Base-by-base conservation (phyloP, 2,797 vertebrate species). In the Acrossocheilus fasciatus region DNA sequence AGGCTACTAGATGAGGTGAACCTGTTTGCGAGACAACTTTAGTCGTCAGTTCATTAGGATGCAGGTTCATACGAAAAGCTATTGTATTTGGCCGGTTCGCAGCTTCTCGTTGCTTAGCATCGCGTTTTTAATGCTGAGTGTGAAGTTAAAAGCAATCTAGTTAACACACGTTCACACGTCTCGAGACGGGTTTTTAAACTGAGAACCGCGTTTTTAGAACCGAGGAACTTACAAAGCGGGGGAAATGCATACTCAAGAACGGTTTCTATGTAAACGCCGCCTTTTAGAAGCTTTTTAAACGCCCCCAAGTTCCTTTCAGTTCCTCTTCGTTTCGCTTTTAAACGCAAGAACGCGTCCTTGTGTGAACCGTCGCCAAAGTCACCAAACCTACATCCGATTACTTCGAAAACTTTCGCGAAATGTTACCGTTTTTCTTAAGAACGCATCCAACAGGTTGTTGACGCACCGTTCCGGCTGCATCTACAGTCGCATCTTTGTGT, bases 361-460 rank as follows among this genome's bases (percentile, higher is more conserved):
- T 47, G 45, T 10, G 11, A 81, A 81, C 64, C 26, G 41, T 50
- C 11, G 72, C n/a, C 15, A 50, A 74, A 74, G 7, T 36, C 34
- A 36, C 34, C 34, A 36, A 36, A 36, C 34, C 34, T 36, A 36
- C 34, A 36, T 36, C 34, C 34, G 34, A 36, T 36, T n/a, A n/a
- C 11, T 68, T 11, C 5, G 2, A 62, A 18, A 20, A 57, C 47
- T 36, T 64, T 15, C 41, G 34, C 41, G 11, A 54, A 23, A 68
- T 18, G 59, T 52, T 18, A 4, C 17, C 15, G 26, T 66, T 36
- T 64, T 81, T 69, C 39, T 43, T 2, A 2, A 11, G 4, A 62
- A 62, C 12, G 15, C n/a, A 78, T 57, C 10, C 75, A 72, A 85
- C 83, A 79, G 83, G 81, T 82, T 81, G 64, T 17, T 45, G 69